Evolutionary conservation across 2,888 invertebrate genomes (phyloP).

Genomic region (Megastigmus dorsalis): DNA sequence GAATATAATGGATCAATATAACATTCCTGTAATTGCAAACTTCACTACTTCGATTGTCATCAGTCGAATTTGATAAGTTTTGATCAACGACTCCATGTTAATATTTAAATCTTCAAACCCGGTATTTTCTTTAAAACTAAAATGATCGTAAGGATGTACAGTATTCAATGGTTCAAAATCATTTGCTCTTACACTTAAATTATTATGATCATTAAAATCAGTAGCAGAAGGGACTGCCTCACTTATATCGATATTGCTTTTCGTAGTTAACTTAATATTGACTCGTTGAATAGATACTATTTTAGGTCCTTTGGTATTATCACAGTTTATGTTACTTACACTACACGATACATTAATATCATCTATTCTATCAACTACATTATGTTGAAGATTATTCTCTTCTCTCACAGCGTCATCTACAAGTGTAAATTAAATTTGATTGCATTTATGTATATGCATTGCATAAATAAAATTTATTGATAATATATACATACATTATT

Average conservation of each 20-base stretch:
- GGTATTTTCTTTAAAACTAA: too few relatives aligned
- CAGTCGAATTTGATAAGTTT: neutral
- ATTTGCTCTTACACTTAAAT: too few relatives aligned
- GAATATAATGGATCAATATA: too few relatives aligned
- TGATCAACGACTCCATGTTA: neutral
- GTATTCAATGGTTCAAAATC: neutral
- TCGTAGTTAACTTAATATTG: neutral
- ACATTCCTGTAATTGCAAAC: neutral
- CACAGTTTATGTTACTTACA: neutral
- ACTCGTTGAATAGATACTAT: neutral
- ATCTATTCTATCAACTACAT: neutral
- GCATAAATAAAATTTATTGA: neutral
- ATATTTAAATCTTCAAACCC: too few relatives aligned
- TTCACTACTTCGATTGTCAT: neutral
- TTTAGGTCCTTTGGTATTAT: neutral
- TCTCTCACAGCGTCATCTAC: neutral
- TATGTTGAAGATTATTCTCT: neutral
- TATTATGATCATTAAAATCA: too few relatives aligned
- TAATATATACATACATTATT: too few relatives aligned
- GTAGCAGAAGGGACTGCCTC: too few relatives aligned
- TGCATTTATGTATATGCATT: neutral
- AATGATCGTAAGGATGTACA: neutral
- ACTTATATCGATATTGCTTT: neutral
- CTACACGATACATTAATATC: neutral
- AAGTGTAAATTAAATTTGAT: neutral